Percentiles rank a stretch among this genome's conserved stretches.
These are phyloP conservation scores for Drosophila melanica DNA, from an alignment of 1,140 invertebrate species.

Conservation along the genomic window DNA sequence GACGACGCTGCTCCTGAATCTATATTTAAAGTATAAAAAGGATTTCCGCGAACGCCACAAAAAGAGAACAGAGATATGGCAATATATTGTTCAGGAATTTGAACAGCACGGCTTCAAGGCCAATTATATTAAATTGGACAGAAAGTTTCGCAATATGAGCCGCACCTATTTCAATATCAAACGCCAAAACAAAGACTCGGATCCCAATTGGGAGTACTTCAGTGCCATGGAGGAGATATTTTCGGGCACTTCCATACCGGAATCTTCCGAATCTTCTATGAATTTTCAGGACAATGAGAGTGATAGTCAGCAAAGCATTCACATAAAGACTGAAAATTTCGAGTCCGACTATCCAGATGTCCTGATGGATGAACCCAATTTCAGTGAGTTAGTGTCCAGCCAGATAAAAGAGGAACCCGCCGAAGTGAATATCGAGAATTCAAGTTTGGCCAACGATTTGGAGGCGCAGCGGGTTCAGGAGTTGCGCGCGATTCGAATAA, in stretches of 20 bases:
- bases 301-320: neutral
- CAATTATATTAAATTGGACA: constrained; percentile 24
- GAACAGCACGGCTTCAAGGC: constrained; percentile 4
- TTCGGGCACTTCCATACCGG: neutral
- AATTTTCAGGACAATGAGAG: neutral
- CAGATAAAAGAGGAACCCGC: neutral
- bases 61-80: constrained; percentile 15
- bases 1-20: constrained; percentile 7
- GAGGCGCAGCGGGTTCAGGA: constrained; percentile 16
- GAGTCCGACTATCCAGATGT: neutral
- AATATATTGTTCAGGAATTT: constrained; percentile 12
- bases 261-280: neutral
- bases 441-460: constrained; percentile 1
- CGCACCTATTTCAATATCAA: constrained; percentile 38
- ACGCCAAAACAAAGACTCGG: neutral
- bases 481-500: constrained; percentile 12
- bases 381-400: constrained; percentile 4
- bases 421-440: neutral
- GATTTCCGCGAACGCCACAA: neutral
- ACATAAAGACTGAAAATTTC: neutral
- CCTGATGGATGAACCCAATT: constrained; percentile 22
- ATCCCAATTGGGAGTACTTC: constrained; percentile 23
- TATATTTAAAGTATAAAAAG: constrained; percentile 28
- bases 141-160: constrained; percentile 35
- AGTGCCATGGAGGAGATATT: constrained; percentile 23